Base-by-base conservation (phyloP, 2,888 invertebrate genomes). In the Tipula confusa region DNA sequence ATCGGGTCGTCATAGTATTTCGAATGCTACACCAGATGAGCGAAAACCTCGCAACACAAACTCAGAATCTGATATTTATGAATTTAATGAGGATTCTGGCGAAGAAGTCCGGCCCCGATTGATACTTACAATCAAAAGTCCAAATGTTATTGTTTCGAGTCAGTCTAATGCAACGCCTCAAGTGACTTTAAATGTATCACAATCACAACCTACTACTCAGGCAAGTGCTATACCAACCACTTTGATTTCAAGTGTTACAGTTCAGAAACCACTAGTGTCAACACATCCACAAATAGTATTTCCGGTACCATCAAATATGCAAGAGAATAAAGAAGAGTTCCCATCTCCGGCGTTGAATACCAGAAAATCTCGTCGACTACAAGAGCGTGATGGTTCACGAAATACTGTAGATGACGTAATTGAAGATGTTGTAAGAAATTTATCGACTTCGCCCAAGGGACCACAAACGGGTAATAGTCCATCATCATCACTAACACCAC, bases 41-140 rank as follows among this genome's bases (percentile, higher is more conserved):
- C 89, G 91, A 86, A 89, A 90, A 43, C 87, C 87, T 0, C 88
- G 87, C 9, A 88, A 84, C 84, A 86, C 87, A 80, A 87, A 84
- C 83, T 85, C 86, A 11, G 88, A 88, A 84, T 93, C 94, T 9
- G 97, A 97, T 87, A 93, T 97, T 2, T 97, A 97, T 87, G 97
- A 97, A 88, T 97, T 97, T 88, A 94, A 95, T 86, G 97, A 97
- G 87, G 97, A 97, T 88, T 95, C 96, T 4, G 95, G 94, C 64
- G 97, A 97, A 87, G 95, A 95, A 87, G 91, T 90, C 18, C 91
- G 96, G 28, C 96, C 96, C 0, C 91, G 96, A 64, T 89, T 96
- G 81, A 95, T 96, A 86, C 90, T 96, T 79, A 96, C 96, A 0
- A 96, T 96, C 84, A 96, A 96, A 88, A 94, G 93, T 85, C 93